phyloP scores from a whole-genome alignment of 2,888 invertebrate genomes.

The Caenorhabditis becei region DNA sequence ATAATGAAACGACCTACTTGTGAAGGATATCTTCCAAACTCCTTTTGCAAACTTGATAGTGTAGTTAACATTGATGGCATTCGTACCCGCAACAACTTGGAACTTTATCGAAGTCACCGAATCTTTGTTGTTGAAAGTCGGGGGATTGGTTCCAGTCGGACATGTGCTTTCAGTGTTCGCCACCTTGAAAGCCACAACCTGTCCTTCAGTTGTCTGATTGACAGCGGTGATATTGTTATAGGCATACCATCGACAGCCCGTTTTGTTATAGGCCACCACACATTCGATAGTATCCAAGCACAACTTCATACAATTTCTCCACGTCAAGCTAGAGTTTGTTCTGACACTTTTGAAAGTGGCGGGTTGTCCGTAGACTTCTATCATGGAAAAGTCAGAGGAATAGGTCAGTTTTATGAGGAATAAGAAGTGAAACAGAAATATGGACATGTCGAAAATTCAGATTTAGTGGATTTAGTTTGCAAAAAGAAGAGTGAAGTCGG shows the following conservation, averaged over 20 bases:
- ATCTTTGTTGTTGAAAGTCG: conserved; percentile 7
- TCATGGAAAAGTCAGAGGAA: conserved; percentile 31
- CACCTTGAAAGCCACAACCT: conserved; percentile 20
- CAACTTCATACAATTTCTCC: conserved; percentile 14
- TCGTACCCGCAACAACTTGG: background rate
- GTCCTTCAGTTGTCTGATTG: conserved; percentile 1
- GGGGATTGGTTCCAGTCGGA: conserved; percentile 14
- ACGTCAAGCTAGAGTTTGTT: background rate
- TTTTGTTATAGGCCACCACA: conserved; percentile 13
- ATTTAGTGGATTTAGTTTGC: too few relatives aligned
- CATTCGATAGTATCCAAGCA: conserved; percentile 2
- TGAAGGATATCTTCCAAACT: conserved; percentile 6
- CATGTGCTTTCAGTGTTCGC: background rate
- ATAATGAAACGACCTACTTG: background rate
- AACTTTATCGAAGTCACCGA: background rate
- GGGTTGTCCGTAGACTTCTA: conserved; percentile 27
- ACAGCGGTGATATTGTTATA: conserved; percentile 13
- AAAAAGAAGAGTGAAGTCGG: too few relatives aligned
- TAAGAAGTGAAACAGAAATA: too few relatives aligned
- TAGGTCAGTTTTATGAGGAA: too few relatives aligned
- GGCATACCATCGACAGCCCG: conserved; percentile 6
- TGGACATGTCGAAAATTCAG: too few relatives aligned
- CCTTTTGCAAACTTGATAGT: conserved; percentile 6
- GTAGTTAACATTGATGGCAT: background rate
- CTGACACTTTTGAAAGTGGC: background rate